Conservation (phyloP, 2,888 invertebrate species). For the Parnassius mnemosyne region DNA sequence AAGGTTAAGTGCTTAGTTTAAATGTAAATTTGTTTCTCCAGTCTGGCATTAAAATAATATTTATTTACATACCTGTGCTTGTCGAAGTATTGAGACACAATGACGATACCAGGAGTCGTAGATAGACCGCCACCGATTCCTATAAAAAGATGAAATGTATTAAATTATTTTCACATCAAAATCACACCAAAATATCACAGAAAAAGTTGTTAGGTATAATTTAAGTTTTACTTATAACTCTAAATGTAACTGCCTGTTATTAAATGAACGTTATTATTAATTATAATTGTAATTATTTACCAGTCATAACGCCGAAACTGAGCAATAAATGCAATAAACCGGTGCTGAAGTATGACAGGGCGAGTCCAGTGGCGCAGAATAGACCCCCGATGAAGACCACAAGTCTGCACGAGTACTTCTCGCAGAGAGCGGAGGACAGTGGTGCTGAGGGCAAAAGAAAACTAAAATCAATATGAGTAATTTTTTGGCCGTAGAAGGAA, state of each 20-base stretch:
- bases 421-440: slow-evolving; percentile 86
- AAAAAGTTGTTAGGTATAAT: too few relatives aligned
- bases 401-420: slow-evolving; percentile 83
- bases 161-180: too few relatives aligned
- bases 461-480: too few relatives aligned
- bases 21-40: too few relatives aligned
- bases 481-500: too few relatives aligned
- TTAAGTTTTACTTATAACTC: too few relatives aligned
- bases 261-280: too few relatives aligned
- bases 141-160: slow-evolving; percentile 39
- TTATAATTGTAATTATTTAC: slow-evolving; percentile 53
- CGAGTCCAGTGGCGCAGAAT: slow-evolving; percentile 85
- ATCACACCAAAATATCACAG: too few relatives aligned
- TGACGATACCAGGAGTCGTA: slow-evolving; percentile 89
- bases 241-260: too few relatives aligned
- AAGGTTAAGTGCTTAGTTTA: too few relatives aligned
- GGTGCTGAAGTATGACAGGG: slow-evolving; percentile 85
- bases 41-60: too few relatives aligned
- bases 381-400: slow-evolving; percentile 87
- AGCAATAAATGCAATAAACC: slow-evolving; percentile 85
- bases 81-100: slow-evolving; percentile 89
- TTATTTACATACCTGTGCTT: slow-evolving; percentile 85
- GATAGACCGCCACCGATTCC: slow-evolving; percentile 90
- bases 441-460: slow-evolving; percentile 74
- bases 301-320: slow-evolving; percentile 86